Percentiles rank a stretch among this genome's conserved stretches.
Conservation (phyloP, 2,888 invertebrate species). For the Phragmatobia fuliginosa region DNA sequence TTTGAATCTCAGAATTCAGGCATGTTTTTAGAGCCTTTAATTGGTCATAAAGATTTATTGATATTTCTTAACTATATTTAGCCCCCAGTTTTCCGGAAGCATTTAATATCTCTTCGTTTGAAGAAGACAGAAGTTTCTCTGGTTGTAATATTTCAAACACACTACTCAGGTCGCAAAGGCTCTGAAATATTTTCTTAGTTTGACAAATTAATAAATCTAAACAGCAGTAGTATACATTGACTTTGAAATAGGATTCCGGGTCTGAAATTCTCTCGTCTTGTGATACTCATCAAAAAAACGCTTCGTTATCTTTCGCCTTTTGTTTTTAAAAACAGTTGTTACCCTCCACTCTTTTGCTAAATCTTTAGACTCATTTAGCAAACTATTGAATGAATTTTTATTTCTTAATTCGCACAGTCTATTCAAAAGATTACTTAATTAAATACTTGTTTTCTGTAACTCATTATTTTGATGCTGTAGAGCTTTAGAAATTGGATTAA, state of each 20-base stretch:
- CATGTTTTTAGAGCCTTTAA: slow-evolving; percentile 26
- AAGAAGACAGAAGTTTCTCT: too few species aligned
- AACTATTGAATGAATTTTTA: slow-evolving; percentile 41
- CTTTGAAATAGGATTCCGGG: slow-evolving; percentile 44
- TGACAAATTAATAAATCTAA: slow-evolving; percentile 30
- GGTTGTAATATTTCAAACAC: too few species aligned
- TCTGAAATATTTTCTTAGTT: too few species aligned
- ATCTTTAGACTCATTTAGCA: slow-evolving; percentile 37
- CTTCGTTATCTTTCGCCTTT: slow-evolving; percentile 45
- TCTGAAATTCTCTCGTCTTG: too few species aligned
- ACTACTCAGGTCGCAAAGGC: too few species aligned
- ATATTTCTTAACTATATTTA: too few species aligned
- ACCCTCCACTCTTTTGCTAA: slow-evolving; percentile 23
- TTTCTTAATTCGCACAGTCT: slow-evolving; percentile 41
- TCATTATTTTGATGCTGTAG: slow-evolving; percentile 48
- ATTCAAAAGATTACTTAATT: slow-evolving; percentile 45
- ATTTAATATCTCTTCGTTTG: too few species aligned
- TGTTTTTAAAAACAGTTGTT: too few species aligned
- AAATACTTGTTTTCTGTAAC: slow-evolving; percentile 44
- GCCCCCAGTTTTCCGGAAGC: too few species aligned
- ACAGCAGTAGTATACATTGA: slow-evolving; percentile 44
- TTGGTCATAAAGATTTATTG: slow-evolving; percentile 47
- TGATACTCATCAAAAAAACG: slow-evolving; percentile 34
- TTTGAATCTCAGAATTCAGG: slow-evolving; percentile 45
- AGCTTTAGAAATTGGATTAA: slow-evolving; percentile 50